Base-by-base conservation (phyloP, 2,888 invertebrate species). In the Drosophila parthenogenetica region DNA sequence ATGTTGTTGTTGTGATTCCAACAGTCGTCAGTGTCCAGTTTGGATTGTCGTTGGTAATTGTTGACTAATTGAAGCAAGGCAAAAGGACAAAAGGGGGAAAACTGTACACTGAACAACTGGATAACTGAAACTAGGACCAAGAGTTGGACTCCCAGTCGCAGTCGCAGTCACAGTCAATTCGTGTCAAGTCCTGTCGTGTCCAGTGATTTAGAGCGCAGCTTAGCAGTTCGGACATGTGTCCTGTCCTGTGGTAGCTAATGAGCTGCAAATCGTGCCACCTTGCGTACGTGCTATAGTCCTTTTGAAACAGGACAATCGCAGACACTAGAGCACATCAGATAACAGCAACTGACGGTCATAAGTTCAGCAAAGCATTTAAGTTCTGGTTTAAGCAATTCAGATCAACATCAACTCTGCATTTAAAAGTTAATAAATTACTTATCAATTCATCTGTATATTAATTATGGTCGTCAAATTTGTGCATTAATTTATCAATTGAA, bases 151-250 rank as follows among this genome's bases (percentile, higher is more conserved):
- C 29, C 22, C 53, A 43, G 39, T 55, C 45, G 5, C 13, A 16
- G 53, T 49, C n/a, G 22, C 32, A 49, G 63, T 61, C 61, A 43
- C 48, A 60, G 67, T 68, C 70, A 65, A 69, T 68, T 81, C 74
- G 78, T 65, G 79, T 79, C 79, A 75, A 67, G 63, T 71, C 63
- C 64, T 69, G 85, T 72, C 76, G 69, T 82, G 74, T 59, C 86
- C 88, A 82, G 83, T 88, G 83, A 83, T 88, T 88, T 83, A 83
- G 88, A 86, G 77, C 82, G 73, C 68, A 64, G 84, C 69, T 83
- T 88, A 82, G 88, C 75, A 88, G 80, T 82, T 86, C 51, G 69
- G 83, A 82, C 83, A 86, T 83, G 83, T 86, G 87, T 82, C 77
- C 73, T 73, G 80, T 70, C 83, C 80, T 82, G 65, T 77, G 75